These are phyloP conservation scores for Platycercus adscitus DNA, from an alignment of 2,113 vertebrate genomes.

Conservation along the genomic window DNA sequence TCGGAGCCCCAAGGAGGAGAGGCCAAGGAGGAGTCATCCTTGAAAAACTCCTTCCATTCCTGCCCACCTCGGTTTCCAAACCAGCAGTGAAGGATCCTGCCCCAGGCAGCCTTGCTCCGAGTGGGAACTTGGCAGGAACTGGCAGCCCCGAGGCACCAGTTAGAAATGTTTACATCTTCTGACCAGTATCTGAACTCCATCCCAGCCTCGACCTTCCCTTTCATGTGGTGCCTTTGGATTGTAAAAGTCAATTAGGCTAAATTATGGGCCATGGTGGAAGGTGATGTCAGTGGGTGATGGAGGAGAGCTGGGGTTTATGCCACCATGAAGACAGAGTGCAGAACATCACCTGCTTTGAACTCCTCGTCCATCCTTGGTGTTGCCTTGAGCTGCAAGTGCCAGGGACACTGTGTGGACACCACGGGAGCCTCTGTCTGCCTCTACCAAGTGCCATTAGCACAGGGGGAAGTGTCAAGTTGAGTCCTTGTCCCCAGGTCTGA, in stretches of 20 bases:
- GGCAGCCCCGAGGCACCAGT: constrained; percentile 46
- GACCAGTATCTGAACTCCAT: constrained; percentile 60
- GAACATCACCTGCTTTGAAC: constrained; percentile 29
- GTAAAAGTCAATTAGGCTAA: constrained; percentile 42
- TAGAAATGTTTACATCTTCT: constrained; percentile 51
- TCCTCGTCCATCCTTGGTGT: not conserved
- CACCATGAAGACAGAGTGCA: not conserved
- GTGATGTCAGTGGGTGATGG: constrained; percentile 16
- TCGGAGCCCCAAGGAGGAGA: constrained; percentile 59
- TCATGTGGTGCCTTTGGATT: constrained; percentile 58
- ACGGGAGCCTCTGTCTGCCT: not conserved
- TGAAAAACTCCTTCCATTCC: constrained; percentile 74
- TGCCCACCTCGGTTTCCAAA: constrained; percentile 66
- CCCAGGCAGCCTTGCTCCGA: constrained; percentile 46
- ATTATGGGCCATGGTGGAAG: constrained; percentile 23
- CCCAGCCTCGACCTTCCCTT: constrained; percentile 56
- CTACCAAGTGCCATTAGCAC: not conserved
- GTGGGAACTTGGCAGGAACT: constrained; percentile 62
- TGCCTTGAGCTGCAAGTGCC: not conserved
- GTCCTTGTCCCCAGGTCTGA: not conserved
- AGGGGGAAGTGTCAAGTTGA: not conserved
- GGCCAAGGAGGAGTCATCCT: constrained; percentile 63
- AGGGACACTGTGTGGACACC: not conserved
- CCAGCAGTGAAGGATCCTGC: constrained; percentile 53
- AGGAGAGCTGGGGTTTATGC: not conserved